phyloP scores from a whole-genome alignment of 2,888 invertebrate species.

The Lumbricus terrestris region DNA sequence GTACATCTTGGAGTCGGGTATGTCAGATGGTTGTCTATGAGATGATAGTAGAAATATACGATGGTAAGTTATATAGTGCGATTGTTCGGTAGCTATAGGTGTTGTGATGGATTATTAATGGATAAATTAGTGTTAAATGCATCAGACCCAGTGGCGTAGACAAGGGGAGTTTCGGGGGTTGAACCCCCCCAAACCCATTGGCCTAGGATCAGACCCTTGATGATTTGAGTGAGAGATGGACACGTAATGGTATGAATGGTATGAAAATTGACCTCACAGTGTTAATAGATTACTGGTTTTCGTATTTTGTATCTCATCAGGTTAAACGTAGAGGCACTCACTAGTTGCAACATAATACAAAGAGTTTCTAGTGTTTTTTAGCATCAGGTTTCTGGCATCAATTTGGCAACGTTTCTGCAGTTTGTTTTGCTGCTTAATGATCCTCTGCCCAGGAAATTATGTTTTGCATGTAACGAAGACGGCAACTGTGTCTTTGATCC shows the following conservation, averaged over 20 bases:
- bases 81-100: background rate
- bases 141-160: too few species aligned
- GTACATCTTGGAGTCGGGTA: constrained; percentile 41
- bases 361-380: background rate
- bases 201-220: too few species aligned
- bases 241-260: background rate
- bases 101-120: background rate
- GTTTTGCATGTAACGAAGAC: background rate
- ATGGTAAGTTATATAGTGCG: background rate
- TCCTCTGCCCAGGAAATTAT: background rate
- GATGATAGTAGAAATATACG: background rate
- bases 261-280: background rate
- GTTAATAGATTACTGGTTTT: background rate
- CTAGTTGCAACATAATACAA: background rate
- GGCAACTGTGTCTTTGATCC: background rate
- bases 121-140: background rate
- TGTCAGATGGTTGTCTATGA: background rate
- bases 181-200: too few species aligned
- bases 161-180: too few species aligned
- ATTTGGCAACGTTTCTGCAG: too few species aligned
- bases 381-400: background rate
- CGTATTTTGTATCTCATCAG: background rate
- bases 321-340: background rate
- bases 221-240: background rate
- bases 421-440: too few species aligned